These are phyloP conservation scores for Menura novaehollandiae DNA, from an alignment of 2,113 vertebrate genomes.

Conservation along the genomic window DNA sequence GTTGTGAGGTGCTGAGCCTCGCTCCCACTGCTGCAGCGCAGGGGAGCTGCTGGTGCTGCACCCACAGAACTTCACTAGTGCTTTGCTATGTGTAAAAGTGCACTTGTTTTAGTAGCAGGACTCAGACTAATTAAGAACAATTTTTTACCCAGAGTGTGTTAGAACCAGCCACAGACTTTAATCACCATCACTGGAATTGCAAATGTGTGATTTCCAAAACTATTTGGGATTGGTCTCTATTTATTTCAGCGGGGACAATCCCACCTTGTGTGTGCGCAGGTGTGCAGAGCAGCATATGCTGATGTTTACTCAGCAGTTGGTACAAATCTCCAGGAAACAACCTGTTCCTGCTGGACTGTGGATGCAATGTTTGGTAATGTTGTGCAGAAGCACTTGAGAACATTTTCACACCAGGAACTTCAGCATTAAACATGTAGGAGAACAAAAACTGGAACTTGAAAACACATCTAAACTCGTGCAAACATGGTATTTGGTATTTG, in stretches of 20 bases:
- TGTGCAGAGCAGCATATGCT: not conserved
- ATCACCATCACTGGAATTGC: not conserved
- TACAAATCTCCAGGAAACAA: not conserved
- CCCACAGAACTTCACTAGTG: not conserved
- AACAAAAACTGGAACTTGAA: not conserved
- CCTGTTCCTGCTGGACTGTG: not conserved
- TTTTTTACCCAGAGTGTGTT: not conserved
- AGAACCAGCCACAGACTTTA: not conserved
- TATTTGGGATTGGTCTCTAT: not conserved
- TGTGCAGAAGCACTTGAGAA: not conserved
- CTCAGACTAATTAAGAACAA: not conserved
- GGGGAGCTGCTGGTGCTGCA: not conserved
- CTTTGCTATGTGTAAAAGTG: not conserved
- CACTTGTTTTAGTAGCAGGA: not conserved
- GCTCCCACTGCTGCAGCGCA: fast-evolving
- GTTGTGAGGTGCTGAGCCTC: not conserved
- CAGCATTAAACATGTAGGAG: not conserved
- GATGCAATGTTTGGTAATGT: not conserved
- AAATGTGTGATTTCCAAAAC: not conserved
- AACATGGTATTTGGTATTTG: not conserved
- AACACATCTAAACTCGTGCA: not conserved
- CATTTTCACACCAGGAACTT: not conserved
- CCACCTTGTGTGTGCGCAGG: not conserved
- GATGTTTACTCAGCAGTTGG: not conserved
- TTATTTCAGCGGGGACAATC: not conserved